Percentiles rank a stretch among this genome's conserved stretches.
These are phyloP conservation scores for Oligia fasciuncula DNA, from an alignment of 2,888 invertebrate species.

Conservation along the genomic window DNA sequence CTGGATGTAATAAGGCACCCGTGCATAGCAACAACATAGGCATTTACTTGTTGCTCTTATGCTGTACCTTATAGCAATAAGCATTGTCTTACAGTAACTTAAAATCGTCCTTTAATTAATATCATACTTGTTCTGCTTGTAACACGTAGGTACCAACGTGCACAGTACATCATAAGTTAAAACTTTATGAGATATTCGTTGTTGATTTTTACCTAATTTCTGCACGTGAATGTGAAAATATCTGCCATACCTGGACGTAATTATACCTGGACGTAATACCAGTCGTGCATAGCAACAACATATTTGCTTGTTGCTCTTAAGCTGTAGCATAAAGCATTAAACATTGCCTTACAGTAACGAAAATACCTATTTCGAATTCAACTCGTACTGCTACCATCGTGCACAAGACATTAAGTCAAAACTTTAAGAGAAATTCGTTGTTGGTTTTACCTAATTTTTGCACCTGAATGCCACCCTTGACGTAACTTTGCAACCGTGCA, in stretches of 20 bases:
- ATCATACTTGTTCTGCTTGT: too few relatives aligned
- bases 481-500: neutral
- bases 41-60: neutral
- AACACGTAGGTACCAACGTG: neutral
- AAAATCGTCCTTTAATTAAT: too few relatives aligned
- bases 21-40: neutral
- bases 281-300: neutral
- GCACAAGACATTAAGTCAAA: neutral
- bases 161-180: neutral
- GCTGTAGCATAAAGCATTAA: neutral
- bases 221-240: neutral
- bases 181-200: neutral
- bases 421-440: neutral
- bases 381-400: neutral
- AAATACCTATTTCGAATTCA: neutral
- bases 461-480: neutral
- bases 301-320: neutral
- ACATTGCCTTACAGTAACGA: neutral
- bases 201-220: neutral
- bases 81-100: too few relatives aligned
- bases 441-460: neutral
- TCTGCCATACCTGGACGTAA: neutral
- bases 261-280: too few relatives aligned
- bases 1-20: too few relatives aligned
- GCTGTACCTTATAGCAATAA: neutral